Evolutionary conservation across 2,888 invertebrate species (phyloP).

Genomic region (Scelioninae gen. 2): DNA sequence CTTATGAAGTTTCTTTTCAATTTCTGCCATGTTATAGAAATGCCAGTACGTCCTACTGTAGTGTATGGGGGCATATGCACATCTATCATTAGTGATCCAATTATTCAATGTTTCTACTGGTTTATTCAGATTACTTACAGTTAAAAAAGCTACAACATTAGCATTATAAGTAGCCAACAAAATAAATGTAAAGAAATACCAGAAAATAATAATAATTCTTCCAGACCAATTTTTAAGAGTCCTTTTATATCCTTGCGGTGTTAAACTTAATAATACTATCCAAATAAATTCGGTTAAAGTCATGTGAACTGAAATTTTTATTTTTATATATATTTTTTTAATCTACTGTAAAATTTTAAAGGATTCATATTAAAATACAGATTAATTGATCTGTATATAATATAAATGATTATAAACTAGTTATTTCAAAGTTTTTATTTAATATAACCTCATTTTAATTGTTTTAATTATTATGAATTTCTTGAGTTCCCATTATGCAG

Average conservation of each 20-base stretch:
- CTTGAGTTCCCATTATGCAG: too few relatives aligned
- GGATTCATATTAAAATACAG: too few relatives aligned
- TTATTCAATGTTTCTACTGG: conserved; percentile 11
- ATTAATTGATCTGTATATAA: too few relatives aligned
- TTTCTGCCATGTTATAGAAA: conserved; percentile 13
- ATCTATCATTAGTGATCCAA: background rate
- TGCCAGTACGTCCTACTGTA: conserved; percentile 5
- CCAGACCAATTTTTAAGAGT: conserved; percentile 14
- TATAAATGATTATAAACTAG: too few relatives aligned
- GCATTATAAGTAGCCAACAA: conserved; percentile 1
- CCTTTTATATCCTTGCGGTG: background rate
- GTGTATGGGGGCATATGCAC: conserved; percentile 6
- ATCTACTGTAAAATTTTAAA: too few relatives aligned
- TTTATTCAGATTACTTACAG: conserved; percentile 3
- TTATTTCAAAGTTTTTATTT: too few relatives aligned
- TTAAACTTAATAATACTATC: background rate
- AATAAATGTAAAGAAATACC: conserved; percentile 16
- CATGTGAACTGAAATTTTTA: background rate
- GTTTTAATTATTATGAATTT: too few relatives aligned
- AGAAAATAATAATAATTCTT: conserved; percentile 10
- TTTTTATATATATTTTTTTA: too few relatives aligned
- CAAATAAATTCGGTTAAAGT: conserved; percentile 10
- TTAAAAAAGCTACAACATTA: conserved; percentile 12
- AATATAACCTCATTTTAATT: too few relatives aligned
- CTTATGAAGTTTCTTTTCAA: conserved; percentile 13